A percentile compares a stretch with the other conserved stretches of the same genome.
Conservation (phyloP, 1,140 invertebrate species). For the Helicorthomorpha holstii region DNA sequence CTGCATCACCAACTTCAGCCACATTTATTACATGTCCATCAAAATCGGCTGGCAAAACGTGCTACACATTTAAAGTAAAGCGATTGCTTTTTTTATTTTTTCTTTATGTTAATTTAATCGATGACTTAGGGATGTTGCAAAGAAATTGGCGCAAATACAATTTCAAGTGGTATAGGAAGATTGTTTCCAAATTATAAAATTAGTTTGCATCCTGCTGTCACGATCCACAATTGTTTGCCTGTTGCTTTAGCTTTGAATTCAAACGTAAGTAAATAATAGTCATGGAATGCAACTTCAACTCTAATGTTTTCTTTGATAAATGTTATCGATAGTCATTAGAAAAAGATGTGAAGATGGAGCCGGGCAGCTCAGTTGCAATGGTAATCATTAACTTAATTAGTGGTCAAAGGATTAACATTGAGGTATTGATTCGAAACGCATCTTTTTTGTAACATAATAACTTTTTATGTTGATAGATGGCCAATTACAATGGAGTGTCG, state of each 20-base stretch:
- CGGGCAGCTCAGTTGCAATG: slow-evolving; percentile 47
- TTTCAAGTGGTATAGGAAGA: slow-evolving; percentile 21
- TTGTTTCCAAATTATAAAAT: slow-evolving; percentile 52
- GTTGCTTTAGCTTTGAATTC: slow-evolving; percentile 24
- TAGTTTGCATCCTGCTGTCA: slow-evolving; percentile 47
- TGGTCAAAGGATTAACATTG: slow-evolving; percentile 9
- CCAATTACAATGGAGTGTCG: slow-evolving; percentile 43
- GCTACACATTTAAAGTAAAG: slow-evolving; percentile 26
- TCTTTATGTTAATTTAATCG: too few species aligned
- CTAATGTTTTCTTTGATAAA: background rate
- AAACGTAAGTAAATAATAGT: slow-evolving; percentile 15
- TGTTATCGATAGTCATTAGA: background rate
- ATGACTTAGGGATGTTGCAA: too few species aligned
- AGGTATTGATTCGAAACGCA: slow-evolving; percentile 2
- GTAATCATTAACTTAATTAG: slow-evolving; percentile 37
- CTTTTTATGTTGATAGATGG: slow-evolving; percentile 25
- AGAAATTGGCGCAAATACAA: slow-evolving; percentile 25
- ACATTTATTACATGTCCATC: slow-evolving; percentile 21
- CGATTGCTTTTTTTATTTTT: too few species aligned
- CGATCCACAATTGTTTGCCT: slow-evolving; percentile 57
- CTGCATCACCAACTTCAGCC: slow-evolving; percentile 31
- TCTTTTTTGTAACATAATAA: background rate
- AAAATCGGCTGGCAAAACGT: slow-evolving; percentile 16
- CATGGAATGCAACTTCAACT: background rate
- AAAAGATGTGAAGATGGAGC: slow-evolving; percentile 39